A percentile compares a stretch with the other conserved stretches of the same genome.
Conservation (phyloP, 2,797 vertebrate genomes). For the Tauraco hartlaubi region DNA sequence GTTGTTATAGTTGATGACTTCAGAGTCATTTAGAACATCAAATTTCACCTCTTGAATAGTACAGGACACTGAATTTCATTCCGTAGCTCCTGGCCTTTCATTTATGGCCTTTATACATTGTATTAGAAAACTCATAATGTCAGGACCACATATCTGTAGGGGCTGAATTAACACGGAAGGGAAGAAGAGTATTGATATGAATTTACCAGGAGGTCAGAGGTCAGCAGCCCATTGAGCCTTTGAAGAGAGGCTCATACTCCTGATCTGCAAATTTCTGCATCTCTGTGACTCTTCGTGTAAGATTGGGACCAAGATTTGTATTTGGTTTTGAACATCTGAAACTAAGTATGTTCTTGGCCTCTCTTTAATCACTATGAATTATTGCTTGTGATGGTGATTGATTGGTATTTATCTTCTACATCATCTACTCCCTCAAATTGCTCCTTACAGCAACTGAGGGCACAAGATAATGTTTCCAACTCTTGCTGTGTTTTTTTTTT, state of each 20-base stretch:
- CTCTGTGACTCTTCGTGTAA: neutral
- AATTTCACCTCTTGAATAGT: neutral
- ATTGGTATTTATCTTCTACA: neutral
- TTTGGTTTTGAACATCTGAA: neutral
- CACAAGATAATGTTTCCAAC: neutral
- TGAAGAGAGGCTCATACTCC: neutral
- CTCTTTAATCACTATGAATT: neutral
- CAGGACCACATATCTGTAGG: neutral
- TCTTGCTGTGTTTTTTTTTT: neutral
- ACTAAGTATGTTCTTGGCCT: neutral
- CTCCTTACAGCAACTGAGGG: neutral
- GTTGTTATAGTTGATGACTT: neutral
- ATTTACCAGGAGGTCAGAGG: neutral
- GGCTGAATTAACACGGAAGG: neutral
- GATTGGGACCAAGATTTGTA: neutral
- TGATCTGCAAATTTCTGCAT: neutral
- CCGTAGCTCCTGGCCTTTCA: neutral
- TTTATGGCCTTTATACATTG: neutral
- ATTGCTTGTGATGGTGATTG: neutral
- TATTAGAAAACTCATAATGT: neutral
- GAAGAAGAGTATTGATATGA: neutral
- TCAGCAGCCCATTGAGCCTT: neutral
- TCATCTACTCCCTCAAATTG: neutral
- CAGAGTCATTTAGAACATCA: neutral
- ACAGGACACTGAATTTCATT: neutral